Base-by-base conservation (phyloP, 2,888 invertebrate genomes). In the Trichopoda pennipes region DNA sequence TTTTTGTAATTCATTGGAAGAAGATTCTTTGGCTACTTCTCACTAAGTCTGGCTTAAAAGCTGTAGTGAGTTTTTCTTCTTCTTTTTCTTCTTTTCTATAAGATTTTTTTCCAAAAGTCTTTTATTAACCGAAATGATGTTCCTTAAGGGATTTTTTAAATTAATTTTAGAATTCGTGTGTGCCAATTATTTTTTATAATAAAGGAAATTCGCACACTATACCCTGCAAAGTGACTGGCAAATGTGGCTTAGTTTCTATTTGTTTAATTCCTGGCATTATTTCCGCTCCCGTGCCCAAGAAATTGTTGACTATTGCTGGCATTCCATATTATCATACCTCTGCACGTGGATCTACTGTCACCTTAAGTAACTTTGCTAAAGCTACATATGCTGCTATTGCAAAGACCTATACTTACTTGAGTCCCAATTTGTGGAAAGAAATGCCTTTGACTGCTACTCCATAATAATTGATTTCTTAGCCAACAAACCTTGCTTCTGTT, bases 251-350 rank as follows among this genome's bases (percentile, higher is more conserved):
- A 28, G 99, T 99, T 42, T 95, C 97, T 42, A 99, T 99, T 88
- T 95, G 99, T 89, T 93, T 99, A 88, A 99, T 99, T 89, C 99
- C 99, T 83, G 99, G 99, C 81, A 99, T 99, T 91, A 99, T 99
- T 80, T 98, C 98, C 73, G 99, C 99, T 47, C 99, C 99, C 61
- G 99, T 99, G 1, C 99, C 99, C 28, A 99, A 99, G 93, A 99
- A 99, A 92, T 93, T 99, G 81, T 93, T 99, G 86, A 96, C 96
- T 90, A 99, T 99, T 99, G 99, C 99, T 90, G 99, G 99, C 92
- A 99, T 99, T 90, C 98, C 99, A 90, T 99, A 99, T 93, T 99
- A 99, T 91, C 99, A 99, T 92, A 99, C 99, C 9, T 97, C 98
- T 9, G 98, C 99, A 66, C 94, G 98, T 90, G 99, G 99, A 66